Conservation (phyloP, 2,113 vertebrate species). For the Onychostruthus taczanowskii region DNA sequence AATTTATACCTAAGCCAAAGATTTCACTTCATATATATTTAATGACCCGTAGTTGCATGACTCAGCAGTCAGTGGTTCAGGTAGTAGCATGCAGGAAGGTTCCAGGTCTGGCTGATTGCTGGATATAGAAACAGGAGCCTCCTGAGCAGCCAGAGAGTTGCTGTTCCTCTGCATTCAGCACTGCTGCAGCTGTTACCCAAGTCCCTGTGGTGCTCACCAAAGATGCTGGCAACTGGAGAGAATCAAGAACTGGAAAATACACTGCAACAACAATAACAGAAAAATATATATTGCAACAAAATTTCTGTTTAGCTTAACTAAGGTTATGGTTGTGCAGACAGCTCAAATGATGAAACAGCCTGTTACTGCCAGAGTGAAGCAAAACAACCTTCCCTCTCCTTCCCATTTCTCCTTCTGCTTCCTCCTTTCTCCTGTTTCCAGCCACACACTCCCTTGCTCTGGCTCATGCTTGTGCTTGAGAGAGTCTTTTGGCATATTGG, state of each 20-base stretch:
- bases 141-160: neutral
- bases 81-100: neutral
- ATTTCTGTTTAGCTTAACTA: neutral
- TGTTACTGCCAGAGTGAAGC: neutral
- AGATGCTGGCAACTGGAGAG: neutral
- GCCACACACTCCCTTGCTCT: neutral
- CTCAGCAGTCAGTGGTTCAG: neutral
- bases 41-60: neutral
- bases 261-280: neutral
- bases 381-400: neutral
- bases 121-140: neutral
- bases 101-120: rapidly evolving
- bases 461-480: neutral
- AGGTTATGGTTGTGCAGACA: neutral
- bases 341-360: neutral
- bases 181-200: neutral
- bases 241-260: neutral
- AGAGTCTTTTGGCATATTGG: neutral
- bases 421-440: neutral
- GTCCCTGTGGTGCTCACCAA: neutral
- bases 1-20: neutral
- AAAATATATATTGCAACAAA: neutral
- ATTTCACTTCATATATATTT: neutral
- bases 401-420: neutral
- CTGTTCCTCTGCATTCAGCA: neutral